phyloP scores from a whole-genome alignment of 2,113 vertebrate species.

The Parus major region DNA sequence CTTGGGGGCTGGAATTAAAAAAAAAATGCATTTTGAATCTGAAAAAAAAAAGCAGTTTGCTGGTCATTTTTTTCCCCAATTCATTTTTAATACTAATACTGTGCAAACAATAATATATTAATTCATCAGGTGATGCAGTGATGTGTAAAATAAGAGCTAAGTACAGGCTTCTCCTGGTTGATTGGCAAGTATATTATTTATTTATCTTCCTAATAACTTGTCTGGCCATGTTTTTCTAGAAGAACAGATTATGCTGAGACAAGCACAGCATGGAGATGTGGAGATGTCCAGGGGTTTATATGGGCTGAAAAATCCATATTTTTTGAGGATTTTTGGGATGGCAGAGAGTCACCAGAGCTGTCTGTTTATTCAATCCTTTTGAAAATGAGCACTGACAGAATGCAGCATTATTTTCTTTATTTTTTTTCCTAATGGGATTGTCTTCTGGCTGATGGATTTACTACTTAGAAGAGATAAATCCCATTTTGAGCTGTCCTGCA shows the following conservation, averaged over 20 bases:
- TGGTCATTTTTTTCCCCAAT: background rate
- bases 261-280: fast-evolving
- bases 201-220: background rate
- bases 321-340: background rate
- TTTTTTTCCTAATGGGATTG: background rate
- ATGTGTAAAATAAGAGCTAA: background rate
- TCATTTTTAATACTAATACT: background rate
- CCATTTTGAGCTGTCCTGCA: background rate
- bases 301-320: background rate
- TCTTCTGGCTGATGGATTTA: background rate
- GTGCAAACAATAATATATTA: background rate
- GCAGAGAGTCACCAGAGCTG: background rate
- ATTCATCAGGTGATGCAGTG: background rate
- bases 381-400: background rate
- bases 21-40: background rate
- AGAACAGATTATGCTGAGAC: background rate
- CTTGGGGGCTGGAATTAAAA: background rate
- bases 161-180: background rate
- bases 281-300: background rate
- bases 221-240: background rate
- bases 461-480: background rate
- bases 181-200: background rate
- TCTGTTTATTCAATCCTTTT: background rate
- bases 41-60: background rate
- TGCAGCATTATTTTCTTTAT: background rate